Base-by-base conservation (phyloP, 2,888 invertebrate genomes). In the Amiota minor region DNA sequence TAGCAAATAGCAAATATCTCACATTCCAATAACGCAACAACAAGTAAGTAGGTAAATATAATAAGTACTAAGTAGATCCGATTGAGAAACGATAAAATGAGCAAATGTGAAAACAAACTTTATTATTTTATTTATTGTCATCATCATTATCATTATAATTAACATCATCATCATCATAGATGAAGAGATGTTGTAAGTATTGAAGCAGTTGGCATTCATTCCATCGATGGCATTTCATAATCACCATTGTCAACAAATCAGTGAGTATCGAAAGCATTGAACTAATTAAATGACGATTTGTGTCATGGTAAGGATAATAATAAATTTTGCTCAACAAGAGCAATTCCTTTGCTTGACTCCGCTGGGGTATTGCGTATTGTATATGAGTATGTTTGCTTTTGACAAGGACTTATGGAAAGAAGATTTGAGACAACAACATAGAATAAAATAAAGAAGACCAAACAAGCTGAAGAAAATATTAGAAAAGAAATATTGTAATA, bases 281-380 rank as follows among this genome's bases (percentile, higher is more conserved):
- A 76, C 87, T 87, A 85, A 86, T 87, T 87, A 87, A 85, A 83
- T 86, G 80, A 78, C 78, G 82, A 86, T 87, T 84, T 84, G 81
- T 84, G 86, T 87, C 86, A 82, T 79, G 84, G 87, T 85, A 87
- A 84, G 78, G 78, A 84, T 83, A 84, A 86, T 87, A 87, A 85
- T 86, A 86, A 81, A 75, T 6, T 35, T 35, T 35, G 35, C 35
- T 35, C 35, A 6, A 35, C 35, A 2, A 35, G 35, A 35, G 35
- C 76, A 70, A 77, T 76, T 72, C 59, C 73, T 75, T 71, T 75
- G 73, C 61, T 55, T 45, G 72, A 70, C 16, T 49, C 47, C n/a
- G 23, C 35, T 61, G 12, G 20, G 23, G 14, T 62, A 14, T 35
- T 62, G 35, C n/a, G n/a, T 35, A 10, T 45, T 11, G 23, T 62